These are phyloP conservation scores for Morone saxatilis DNA, from an alignment of 2,113 vertebrate species.

Conservation along the genomic window DNA sequence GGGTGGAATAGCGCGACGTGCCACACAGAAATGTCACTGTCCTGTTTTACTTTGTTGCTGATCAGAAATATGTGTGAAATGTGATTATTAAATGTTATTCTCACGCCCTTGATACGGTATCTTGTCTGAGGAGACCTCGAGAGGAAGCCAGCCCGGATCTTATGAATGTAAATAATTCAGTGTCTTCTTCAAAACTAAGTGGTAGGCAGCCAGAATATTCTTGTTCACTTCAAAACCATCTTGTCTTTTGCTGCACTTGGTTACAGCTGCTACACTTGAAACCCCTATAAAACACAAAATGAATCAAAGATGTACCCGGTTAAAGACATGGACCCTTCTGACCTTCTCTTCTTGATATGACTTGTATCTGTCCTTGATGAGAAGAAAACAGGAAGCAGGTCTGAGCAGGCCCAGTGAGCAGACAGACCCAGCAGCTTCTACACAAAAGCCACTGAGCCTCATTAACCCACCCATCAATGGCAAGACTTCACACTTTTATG, in stretches of 20 bases:
- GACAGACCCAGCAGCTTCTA: constrained; percentile 13
- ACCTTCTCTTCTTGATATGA: constrained; percentile 24
- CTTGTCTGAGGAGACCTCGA: background rate
- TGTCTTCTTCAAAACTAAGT: constrained; percentile 15
- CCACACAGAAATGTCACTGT: constrained; percentile 44
- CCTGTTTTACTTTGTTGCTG: constrained; percentile 45
- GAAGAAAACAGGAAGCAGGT: constrained; percentile 41
- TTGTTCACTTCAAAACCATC: constrained; percentile 25
- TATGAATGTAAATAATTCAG: constrained; percentile 30
- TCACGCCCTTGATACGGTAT: background rate
- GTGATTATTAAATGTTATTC: constrained; percentile 12
- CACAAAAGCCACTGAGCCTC: constrained; percentile 31
- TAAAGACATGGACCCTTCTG: constrained; percentile 18
- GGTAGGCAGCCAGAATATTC: background rate
- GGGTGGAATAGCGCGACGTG: constrained; percentile 34
- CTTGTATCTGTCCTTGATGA: constrained; percentile 34
- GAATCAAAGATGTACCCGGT: background rate
- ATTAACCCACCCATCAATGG: constrained; percentile 40
- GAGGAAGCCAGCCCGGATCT: background rate
- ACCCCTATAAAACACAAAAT: constrained; percentile 5
- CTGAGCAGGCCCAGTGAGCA: constrained; percentile 43
- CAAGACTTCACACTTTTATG: constrained; percentile 45
- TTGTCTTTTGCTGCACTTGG: constrained; percentile 29
- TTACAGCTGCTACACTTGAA: constrained; percentile 23
- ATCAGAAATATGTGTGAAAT: constrained; percentile 17